Conservation (phyloP, 2,113 vertebrate species). For the Choloepus hoffmanni region DNA sequence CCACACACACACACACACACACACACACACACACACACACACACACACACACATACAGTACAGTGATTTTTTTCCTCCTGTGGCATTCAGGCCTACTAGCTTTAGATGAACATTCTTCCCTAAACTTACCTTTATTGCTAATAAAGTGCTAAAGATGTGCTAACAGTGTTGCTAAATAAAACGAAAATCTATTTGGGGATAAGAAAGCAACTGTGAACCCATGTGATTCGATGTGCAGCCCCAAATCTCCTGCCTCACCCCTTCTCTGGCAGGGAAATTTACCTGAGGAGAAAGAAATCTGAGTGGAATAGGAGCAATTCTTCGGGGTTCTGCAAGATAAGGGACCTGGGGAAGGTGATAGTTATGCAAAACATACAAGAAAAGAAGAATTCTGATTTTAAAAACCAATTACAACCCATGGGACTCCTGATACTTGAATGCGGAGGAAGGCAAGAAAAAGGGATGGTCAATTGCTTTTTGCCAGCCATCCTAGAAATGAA, state of each 20-base stretch:
- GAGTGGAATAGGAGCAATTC: not conserved
- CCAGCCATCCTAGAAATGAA: not conserved
- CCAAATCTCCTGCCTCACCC: not conserved
- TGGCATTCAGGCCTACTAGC: not conserved
- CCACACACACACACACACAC: too few relatives aligned
- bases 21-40: too few relatives aligned
- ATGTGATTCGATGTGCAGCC: not conserved
- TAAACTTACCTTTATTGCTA: slow-evolving; percentile 3
- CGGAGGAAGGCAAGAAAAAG: slow-evolving; percentile 20
- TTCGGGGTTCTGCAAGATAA: not conserved
- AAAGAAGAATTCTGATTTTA: not conserved
- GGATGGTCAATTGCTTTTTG: not conserved
- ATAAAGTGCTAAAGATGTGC: slow-evolving; percentile 42
- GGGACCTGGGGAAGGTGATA: not conserved
- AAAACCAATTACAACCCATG: not conserved
- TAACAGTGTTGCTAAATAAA: slow-evolving; percentile 19
- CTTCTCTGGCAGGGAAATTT: not conserved
- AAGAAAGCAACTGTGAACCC: not conserved
- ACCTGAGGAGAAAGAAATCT: not conserved
- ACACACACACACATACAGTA: not conserved
- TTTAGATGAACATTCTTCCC: not conserved
- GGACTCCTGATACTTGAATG: not conserved
- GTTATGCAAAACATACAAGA: not conserved
- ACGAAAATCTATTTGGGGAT: not conserved
- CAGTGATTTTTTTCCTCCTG: not conserved